A percentile compares a stretch with the other conserved stretches of the same genome.
Evolutionary conservation across 2,888 invertebrate species (phyloP).

Genomic region (Doris montereyensis): DNA sequence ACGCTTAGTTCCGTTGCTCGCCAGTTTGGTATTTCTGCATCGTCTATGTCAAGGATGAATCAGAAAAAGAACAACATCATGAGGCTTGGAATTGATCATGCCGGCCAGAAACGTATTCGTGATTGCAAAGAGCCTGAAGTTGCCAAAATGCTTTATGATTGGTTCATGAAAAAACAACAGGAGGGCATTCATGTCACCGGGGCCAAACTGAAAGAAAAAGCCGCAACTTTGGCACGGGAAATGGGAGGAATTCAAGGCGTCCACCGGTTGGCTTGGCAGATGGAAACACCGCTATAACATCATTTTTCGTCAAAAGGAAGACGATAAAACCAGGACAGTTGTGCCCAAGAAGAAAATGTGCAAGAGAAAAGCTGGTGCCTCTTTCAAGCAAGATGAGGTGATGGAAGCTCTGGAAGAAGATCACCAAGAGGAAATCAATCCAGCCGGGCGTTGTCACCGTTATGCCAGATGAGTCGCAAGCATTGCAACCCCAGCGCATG

Average conservation of each 20-base stretch:
- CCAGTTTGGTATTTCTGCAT: constrained; percentile 34
- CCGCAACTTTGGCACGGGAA: constrained; percentile 24
- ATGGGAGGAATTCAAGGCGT: constrained; percentile 38
- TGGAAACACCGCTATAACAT: constrained; percentile 39
- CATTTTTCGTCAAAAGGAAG: neutral
- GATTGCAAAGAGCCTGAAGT: constrained; percentile 38
- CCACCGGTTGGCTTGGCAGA: constrained; percentile 39
- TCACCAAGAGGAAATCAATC: neutral
- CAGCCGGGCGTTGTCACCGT: too few species aligned
- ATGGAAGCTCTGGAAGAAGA: neutral
- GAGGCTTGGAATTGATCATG: constrained; percentile 1
- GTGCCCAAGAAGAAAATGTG: neutral
- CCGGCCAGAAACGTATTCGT: constrained; percentile 33
- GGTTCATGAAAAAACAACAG: constrained; percentile 33
- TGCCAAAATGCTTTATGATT: constrained; percentile 28
- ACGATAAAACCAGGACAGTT: neutral
- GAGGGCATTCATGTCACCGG: constrained; percentile 38
- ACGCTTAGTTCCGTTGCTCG: constrained; percentile 38
- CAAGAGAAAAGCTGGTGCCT: neutral
- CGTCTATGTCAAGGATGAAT: constrained; percentile 40
- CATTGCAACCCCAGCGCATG: neutral
- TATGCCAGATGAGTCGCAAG: neutral
- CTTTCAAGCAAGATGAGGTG: neutral
- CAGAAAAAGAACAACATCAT: constrained; percentile 30
- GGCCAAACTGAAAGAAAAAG: constrained; percentile 34